phyloP scores from a whole-genome alignment of 2,797 vertebrate genomes.

The Gallirallus australis region DNA sequence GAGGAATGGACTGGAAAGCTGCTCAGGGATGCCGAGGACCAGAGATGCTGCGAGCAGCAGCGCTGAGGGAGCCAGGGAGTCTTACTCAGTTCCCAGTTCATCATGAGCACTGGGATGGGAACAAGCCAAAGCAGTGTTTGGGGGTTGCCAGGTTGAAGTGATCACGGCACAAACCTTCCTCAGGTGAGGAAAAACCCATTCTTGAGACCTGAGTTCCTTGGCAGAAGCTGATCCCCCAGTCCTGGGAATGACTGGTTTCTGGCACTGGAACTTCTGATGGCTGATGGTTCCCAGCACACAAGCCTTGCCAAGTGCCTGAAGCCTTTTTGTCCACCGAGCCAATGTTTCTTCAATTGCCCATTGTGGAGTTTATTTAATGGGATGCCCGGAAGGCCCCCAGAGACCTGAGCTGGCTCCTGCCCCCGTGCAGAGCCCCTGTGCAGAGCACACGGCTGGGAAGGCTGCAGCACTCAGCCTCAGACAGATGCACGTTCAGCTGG shows the following conservation, averaged over 20 bases:
- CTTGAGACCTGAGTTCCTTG: neutral
- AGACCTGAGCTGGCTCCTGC: neutral
- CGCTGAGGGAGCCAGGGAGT: neutral
- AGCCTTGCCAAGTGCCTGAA: neutral
- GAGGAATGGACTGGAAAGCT: neutral
- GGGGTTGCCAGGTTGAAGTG: no score
- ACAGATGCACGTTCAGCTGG: neutral
- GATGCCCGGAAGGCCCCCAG: neutral
- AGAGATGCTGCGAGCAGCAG: neutral
- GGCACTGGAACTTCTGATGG: neutral
- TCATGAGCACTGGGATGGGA: neutral
- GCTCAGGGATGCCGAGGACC: neutral
- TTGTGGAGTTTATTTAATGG: neutral
- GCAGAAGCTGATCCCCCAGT: neutral
- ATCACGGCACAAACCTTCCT: no score
- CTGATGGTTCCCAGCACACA: neutral
- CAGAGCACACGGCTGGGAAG: neutral
- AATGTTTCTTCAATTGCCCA: neutral
- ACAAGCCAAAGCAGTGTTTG: no score
- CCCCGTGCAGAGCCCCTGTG: rapidly evolving
- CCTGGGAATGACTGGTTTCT: neutral
- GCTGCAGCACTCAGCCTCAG: neutral
- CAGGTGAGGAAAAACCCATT: neutral
- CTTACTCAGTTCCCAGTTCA: rapidly evolving
- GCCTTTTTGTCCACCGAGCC: neutral